A percentile compares a stretch with the other conserved stretches of the same genome.
Evolutionary conservation across 1,140 invertebrate species (phyloP).

Genomic region (Planococcus citri): DNA sequence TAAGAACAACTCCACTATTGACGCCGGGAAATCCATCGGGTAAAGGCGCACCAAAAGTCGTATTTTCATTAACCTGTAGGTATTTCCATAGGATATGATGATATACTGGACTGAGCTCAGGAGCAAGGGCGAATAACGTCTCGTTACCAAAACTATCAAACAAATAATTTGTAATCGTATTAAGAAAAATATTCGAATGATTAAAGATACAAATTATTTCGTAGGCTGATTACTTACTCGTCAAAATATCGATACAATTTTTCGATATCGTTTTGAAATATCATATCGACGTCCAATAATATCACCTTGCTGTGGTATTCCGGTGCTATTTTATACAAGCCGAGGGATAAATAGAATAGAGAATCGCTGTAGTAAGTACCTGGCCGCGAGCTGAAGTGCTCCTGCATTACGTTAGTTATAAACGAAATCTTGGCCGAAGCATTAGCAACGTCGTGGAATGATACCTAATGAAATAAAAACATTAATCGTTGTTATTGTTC

Average conservation of each 20-base stretch:
- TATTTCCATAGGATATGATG: slow-evolving; percentile 60
- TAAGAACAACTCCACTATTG: slow-evolving; percentile 67
- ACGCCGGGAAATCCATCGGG: slow-evolving; percentile 55
- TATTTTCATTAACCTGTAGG: slow-evolving; percentile 45
- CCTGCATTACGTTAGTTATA: not conserved
- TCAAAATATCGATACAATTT: slow-evolving; percentile 55
- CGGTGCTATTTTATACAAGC: slow-evolving; percentile 56
- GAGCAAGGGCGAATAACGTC: slow-evolving; percentile 59
- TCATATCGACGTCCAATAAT: slow-evolving; percentile 67
- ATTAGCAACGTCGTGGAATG: not conserved
- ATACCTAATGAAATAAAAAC: not conserved
- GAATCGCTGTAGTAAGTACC: slow-evolving; percentile 72
- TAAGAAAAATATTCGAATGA: too few relatives aligned
- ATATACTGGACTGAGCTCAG: slow-evolving; percentile 70
- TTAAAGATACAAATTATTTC: too few relatives aligned
- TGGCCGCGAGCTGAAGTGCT: slow-evolving; percentile 54
- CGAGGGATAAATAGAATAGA: slow-evolving; percentile 67
- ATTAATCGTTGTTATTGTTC: not conserved
- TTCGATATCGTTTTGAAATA: slow-evolving; percentile 55
- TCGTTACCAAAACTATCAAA: slow-evolving; percentile 35
- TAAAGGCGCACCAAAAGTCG: slow-evolving; percentile 43
- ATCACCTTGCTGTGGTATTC: slow-evolving; percentile 46
- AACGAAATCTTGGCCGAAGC: not conserved
- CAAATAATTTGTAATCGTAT: slow-evolving; percentile 1
- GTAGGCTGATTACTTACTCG: too few relatives aligned